Conservation (phyloP, 2,888 invertebrate species). For the Monopis laevigella region DNA sequence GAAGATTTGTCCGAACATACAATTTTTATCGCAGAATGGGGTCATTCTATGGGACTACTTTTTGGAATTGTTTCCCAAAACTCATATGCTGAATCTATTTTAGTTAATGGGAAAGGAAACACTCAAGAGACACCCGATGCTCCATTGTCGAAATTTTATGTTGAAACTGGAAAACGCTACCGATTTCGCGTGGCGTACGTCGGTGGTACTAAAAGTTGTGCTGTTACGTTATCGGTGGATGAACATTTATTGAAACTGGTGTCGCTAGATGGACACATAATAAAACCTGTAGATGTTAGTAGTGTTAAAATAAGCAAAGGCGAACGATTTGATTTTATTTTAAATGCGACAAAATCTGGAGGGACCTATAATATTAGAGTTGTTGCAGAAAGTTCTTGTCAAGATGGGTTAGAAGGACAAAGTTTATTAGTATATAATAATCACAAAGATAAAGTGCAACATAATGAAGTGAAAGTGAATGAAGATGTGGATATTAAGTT, state of each 20-base stretch:
- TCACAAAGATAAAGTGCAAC: conserved; percentile 32
- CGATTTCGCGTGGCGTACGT: conserved; percentile 74
- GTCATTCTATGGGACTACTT: conserved; percentile 61
- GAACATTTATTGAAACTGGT: conserved; percentile 72
- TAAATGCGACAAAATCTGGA: conserved; percentile 68
- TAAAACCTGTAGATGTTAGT: conserved; percentile 65
- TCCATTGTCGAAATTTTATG: conserved; percentile 54
- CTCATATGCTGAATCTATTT: conserved; percentile 58
- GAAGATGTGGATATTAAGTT: not conserved
- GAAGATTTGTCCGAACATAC: conserved; percentile 75
- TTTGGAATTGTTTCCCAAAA: conserved; percentile 47
- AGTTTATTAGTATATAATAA: conserved; percentile 58
- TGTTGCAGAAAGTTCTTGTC: conserved; percentile 55
- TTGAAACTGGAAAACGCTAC: conserved; percentile 68
- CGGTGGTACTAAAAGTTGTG: conserved; percentile 74
- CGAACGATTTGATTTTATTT: conserved; percentile 79
- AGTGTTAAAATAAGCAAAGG: conserved; percentile 72
- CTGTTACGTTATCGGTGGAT: conserved; percentile 72
- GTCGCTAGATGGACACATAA: conserved; percentile 75
- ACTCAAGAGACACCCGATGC: conserved; percentile 46
- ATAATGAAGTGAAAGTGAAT: conserved; percentile 23
- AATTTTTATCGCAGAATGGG: conserved; percentile 77
- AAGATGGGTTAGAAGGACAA: conserved; percentile 53
- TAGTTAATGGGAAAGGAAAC: conserved; percentile 72
- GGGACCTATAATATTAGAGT: conserved; percentile 71